Evolutionary conservation across 1,140 invertebrate species (phyloP), one percentile per base, ranked within the genome.

Genomic region (Lepeophtheirus salmonis): DNA sequence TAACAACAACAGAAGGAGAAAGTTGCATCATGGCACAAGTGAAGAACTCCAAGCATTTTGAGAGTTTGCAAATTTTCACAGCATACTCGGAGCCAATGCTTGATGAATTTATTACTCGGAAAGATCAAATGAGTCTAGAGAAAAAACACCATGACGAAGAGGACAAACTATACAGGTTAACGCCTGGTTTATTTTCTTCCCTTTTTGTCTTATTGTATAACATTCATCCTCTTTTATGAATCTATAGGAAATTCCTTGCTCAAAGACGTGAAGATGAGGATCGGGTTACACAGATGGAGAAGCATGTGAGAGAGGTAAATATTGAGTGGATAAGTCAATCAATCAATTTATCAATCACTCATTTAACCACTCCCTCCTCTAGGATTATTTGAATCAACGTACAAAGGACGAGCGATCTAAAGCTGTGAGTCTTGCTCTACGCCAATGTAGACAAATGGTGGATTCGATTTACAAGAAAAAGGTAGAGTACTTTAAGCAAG

Each of bases 401-500:
- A 60, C 16, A 14, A 20, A 20, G 49, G 49, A 52, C 13, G 57
- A 60, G 49, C n/a, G 57, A 14, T 60, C 57, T 16, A 50, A 51
- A 51, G 23, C 18, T 14, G 30, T 60, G 16, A 60, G 30, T 18
- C 23, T 60, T 17, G 30, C 57, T 17, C 21, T 30, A 13, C 23
- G 30, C 3, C 57, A 60, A 20, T 53, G 57, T 41, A 21, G 23
- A n/a, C 57, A 60, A 17, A 60, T 60, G 57, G 20, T 60, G 57
- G 57, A 60, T 24, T 21, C 50, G 20, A 60, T 60, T 21, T 51
- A 53, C 57, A 60, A 24, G 49, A 51, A 60, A 17, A 60, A 60
- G 20, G 30, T 60, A 17, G 49, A 50, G 16, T 60, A 60, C 49
- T 51, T 60, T 13, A 41, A 41, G n/a, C n/a, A 60, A 16, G 20